A percentile compares a stretch with the other conserved stretches of the same genome.
phyloP scores from a whole-genome alignment of 2,113 vertebrate genomes.

The Cheilinus undulatus region DNA sequence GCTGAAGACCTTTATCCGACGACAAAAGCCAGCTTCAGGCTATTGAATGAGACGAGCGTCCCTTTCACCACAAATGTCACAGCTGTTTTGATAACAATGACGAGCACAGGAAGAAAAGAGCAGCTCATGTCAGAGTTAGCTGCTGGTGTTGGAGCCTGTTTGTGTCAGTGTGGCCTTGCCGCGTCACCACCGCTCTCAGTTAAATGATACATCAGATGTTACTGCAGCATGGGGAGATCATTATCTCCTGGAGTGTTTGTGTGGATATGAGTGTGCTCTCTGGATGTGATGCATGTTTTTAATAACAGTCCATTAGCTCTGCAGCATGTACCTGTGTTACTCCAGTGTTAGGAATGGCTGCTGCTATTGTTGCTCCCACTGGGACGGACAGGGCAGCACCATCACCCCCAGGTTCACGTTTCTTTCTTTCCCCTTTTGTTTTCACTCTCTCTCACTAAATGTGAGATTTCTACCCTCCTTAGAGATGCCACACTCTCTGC shows the following conservation, averaged over 20 bases:
- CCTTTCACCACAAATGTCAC: constrained; percentile 70
- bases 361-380: constrained; percentile 57
- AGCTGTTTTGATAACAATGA: constrained; percentile 47
- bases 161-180: constrained; percentile 12
- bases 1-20: constrained; percentile 48
- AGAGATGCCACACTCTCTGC: constrained; percentile 7
- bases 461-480: background rate
- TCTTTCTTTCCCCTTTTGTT: constrained; percentile 38
- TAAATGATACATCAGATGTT: constrained; percentile 60
- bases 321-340: constrained; percentile 24
- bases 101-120: background rate
- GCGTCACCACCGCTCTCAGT: constrained; percentile 23
- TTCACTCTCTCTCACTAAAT: constrained; percentile 12
- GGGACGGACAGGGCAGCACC: constrained; percentile 35
- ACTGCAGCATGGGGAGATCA: constrained; percentile 29
- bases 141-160: background rate
- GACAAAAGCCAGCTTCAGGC: constrained; percentile 36
- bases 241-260: constrained; percentile 47
- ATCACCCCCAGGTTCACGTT: constrained; percentile 57
- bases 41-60: constrained; percentile 15
- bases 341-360: constrained; percentile 53
- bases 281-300: constrained; percentile 81
- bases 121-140: constrained; percentile 3
- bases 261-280: constrained; percentile 61
- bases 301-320: constrained; percentile 80